Percentiles rank a stretch among this genome's conserved stretches.
These are phyloP conservation scores for Amphipyra tragopoginis DNA, from an alignment of 2,888 invertebrate species.

Conservation along the genomic window DNA sequence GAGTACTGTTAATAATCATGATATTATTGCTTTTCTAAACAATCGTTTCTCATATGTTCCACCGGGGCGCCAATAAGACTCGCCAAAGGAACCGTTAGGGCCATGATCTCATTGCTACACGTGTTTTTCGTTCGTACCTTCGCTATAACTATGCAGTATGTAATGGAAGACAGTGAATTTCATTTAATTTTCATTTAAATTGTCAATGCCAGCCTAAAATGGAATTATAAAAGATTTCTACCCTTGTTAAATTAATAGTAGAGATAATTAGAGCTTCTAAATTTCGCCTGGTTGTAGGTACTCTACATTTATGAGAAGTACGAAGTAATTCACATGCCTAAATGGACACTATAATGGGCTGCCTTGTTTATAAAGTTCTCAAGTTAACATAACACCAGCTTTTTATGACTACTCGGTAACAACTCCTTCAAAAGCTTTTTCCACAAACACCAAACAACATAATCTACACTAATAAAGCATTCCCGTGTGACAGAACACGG, in stretches of 20 bases:
- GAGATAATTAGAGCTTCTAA: too few relatives aligned
- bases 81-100: constrained; percentile 74
- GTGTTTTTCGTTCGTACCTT: constrained; percentile 62
- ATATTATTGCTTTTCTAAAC: constrained; percentile 74
- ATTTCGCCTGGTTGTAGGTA: too few relatives aligned
- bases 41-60: constrained; percentile 76
- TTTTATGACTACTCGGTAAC: constrained; percentile 31
- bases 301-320: too few relatives aligned
- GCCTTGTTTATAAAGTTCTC: constrained; percentile 2
- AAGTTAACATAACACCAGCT: constrained; percentile 5
- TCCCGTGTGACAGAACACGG: constrained; percentile 42
- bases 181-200: too few relatives aligned
- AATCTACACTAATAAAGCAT: constrained; percentile 31
- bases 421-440: constrained; percentile 7
- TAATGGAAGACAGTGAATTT: too few relatives aligned
- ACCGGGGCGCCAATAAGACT: constrained; percentile 58
- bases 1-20: constrained; percentile 52
- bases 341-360: too few relatives aligned
- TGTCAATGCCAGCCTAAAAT: too few relatives aligned
- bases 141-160: constrained; percentile 1
- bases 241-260: too few relatives aligned
- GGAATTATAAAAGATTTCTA: too few relatives aligned
- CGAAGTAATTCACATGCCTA: too few relatives aligned
- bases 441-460: constrained; percentile 18
- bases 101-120: constrained; percentile 75